Evolutionary conservation across 2,797 vertebrate species (phyloP).

Genomic region (Carcharodon carcharias): DNA sequence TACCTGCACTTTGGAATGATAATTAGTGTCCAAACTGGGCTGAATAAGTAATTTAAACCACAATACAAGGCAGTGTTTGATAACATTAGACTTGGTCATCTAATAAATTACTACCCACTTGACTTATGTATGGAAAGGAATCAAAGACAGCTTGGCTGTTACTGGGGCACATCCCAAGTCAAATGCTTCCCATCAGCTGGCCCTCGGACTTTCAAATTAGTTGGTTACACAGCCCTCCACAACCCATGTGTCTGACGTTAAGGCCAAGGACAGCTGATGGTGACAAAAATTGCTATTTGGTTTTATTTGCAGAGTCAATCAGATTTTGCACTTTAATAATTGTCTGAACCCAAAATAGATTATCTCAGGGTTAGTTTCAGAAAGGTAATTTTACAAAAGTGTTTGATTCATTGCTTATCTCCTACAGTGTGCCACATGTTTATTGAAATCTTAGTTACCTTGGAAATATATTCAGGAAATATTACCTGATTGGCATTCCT

Average conservation of each 20-base stretch:
- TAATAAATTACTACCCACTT: background rate
- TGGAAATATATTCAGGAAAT: conserved; percentile 1
- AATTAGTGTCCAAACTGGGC: background rate
- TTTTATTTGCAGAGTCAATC: background rate
- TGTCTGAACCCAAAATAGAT: conserved; percentile 2
- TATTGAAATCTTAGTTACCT: background rate
- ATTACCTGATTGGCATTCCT: conserved; percentile 27
- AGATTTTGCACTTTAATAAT: conserved; percentile 5
- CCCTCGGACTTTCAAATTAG: background rate
- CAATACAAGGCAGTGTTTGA: background rate
- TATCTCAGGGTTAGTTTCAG: background rate
- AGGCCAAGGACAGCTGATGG: background rate
- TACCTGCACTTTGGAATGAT: too few species aligned
- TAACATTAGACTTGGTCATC: conserved; percentile 17
- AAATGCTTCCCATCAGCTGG: background rate
- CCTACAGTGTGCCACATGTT: background rate
- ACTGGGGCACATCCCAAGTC: background rate
- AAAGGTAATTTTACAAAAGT: background rate
- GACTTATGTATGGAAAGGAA: background rate
- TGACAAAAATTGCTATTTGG: background rate
- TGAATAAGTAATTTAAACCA: conserved; percentile 4
- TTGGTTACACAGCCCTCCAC: background rate
- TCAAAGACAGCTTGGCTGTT: background rate
- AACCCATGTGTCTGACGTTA: background rate
- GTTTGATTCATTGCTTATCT: conserved; percentile 18